These are phyloP conservation scores for Turnix velox DNA, from an alignment of 2,113 vertebrate species.

Conservation along the genomic window DNA sequence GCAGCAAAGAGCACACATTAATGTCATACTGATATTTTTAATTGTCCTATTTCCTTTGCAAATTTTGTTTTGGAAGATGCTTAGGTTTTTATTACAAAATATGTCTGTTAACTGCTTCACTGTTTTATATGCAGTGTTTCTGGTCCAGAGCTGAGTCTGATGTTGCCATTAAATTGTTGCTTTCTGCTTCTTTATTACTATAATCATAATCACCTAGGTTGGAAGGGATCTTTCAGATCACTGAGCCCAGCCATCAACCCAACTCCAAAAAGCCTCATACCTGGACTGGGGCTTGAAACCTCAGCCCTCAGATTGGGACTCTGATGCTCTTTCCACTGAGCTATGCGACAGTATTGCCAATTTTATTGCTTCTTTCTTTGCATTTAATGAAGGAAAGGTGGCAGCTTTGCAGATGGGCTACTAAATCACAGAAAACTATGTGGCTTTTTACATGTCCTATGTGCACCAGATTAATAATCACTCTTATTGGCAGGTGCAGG, in stretches of 20 bases:
- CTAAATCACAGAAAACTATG: background rate
- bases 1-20: background rate
- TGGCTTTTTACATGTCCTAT: constrained; percentile 18
- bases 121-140: background rate
- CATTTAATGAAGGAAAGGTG: constrained; percentile 13
- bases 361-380: constrained; percentile 32
- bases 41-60: background rate
- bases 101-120: background rate
- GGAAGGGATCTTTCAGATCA: too few relatives aligned
- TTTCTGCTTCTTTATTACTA: constrained; percentile 1
- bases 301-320: too few relatives aligned
- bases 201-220: too few relatives aligned
- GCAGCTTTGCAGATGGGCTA: constrained; percentile 10
- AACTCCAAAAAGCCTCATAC: too few relatives aligned
- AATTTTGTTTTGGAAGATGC: background rate
- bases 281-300: too few relatives aligned
- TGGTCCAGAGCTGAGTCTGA: background rate
- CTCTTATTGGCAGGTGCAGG: background rate
- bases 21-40: background rate
- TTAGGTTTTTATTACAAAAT: background rate
- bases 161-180: background rate
- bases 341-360: too few relatives aligned
- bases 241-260: too few relatives aligned
- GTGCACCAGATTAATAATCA: background rate
- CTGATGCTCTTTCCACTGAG: too few relatives aligned